phyloP scores from a whole-genome alignment of 2,113 vertebrate genomes.

The Brachypodius melanocephalos region DNA sequence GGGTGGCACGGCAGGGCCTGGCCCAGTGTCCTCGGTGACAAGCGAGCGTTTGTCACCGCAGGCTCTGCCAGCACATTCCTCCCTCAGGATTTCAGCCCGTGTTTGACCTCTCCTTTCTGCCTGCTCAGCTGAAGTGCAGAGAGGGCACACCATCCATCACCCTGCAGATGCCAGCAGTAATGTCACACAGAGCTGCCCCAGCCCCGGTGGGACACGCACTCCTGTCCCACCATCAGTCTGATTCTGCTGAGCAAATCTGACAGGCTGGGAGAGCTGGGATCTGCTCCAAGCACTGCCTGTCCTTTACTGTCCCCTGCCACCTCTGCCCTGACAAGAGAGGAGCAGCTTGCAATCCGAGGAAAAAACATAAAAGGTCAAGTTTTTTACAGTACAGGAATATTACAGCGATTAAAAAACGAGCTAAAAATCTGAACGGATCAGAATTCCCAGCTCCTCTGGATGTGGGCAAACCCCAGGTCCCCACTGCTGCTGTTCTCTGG shows the following conservation, averaged over 20 bases:
- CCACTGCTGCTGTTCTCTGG: accelerated
- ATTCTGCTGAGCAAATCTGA: background rate
- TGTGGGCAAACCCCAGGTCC: accelerated
- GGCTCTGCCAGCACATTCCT: background rate
- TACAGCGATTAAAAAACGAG: background rate
- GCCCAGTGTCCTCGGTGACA: accelerated
- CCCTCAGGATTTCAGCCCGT: background rate
- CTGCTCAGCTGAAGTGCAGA: background rate
- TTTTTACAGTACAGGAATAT: background rate
- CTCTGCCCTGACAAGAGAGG: background rate
- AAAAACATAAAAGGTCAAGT: background rate
- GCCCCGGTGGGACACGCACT: background rate
- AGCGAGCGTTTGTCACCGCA: accelerated
- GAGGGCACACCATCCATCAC: background rate
- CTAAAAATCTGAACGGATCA: background rate
- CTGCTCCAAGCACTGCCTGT: background rate
- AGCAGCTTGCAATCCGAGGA: background rate
- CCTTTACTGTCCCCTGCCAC: background rate
- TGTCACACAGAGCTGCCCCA: background rate
- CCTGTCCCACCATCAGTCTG: background rate
- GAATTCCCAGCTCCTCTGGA: background rate
- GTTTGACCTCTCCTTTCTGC: background rate
- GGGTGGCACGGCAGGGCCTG: accelerated
- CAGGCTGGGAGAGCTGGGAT: background rate
- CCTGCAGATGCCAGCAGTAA: background rate